Base-by-base conservation (phyloP, 1,140 invertebrate genomes). In the Saccostrea glomerata region DNA sequence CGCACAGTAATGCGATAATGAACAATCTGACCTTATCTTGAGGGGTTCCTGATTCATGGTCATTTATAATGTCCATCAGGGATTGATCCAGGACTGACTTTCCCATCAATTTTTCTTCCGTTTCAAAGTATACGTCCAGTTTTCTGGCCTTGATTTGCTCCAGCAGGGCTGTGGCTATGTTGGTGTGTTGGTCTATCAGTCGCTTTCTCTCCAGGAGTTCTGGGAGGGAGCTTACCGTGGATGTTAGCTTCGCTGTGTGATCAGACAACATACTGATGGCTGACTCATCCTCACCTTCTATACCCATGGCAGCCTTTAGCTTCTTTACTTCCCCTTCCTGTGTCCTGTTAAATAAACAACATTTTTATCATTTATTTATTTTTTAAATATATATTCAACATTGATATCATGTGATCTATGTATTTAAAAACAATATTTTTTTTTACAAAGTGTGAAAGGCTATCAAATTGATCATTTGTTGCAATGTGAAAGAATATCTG, bases 111-210 rank as follows among this genome's bases (percentile, higher is more conserved):
- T 99, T 99, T 94, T 99, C 99, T 95, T 99, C 99, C 84, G 98
- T 96, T 95, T 99, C 99, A 94, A 99, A 99, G 91, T 98, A 98
- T 2, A 98, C 98, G 94, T 99, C 99, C 17, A 99, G 95, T 92
- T 99, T 97, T 60, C 99, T 95, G 1, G 96, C 92, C 89, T 96
- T 99, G 40, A 99, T 99, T 82, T 96, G 97, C 94, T 99, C 98
- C 47, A 99, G 95, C 89, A 99, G 97, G 23, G 97, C 97, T 91
- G 98, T 99, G 12, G 99, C 99, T 91, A 99, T 97, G 89, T 98
- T 99, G 15, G 98, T 99, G 94, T 99, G 99, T 97, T 99, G 98
- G 94, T 99, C 99, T 91, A 99, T 99, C 11, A 99, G 96, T 82
- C 98, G 96, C 94, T 99, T 99, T 96, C 98, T 99, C 95, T 99